A percentile compares a stretch with the other conserved stretches of the same genome.
These are phyloP conservation scores for Allolobophora icterica DNA, from an alignment of 2,888 invertebrate genomes.

Conservation along the genomic window DNA sequence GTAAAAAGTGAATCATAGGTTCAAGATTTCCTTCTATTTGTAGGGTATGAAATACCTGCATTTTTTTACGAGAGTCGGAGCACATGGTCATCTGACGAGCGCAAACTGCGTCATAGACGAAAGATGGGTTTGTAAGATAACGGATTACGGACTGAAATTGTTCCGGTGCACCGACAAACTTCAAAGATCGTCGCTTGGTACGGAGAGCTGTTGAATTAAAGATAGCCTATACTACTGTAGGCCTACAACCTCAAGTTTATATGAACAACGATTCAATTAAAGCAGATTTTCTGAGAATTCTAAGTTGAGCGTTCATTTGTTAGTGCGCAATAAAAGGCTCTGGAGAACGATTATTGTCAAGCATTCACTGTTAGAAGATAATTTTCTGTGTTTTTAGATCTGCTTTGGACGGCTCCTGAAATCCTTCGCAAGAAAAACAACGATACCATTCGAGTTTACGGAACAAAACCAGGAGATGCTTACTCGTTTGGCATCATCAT, in stretches of 20 bases:
- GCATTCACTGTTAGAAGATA: no score
- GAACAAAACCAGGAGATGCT: background rate
- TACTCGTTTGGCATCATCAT: constrained; percentile 25
- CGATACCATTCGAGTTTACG: background rate
- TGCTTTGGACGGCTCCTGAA: constrained; percentile 21
- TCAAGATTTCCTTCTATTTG: background rate
- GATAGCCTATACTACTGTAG: background rate
- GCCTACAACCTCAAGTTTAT: no score
- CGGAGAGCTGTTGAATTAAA: background rate
- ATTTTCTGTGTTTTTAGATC: background rate
- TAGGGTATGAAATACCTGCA: constrained; percentile 22
- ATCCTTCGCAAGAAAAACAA: background rate
- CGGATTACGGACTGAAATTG: background rate
- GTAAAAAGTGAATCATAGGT: no score
- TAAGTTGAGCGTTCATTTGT: no score
- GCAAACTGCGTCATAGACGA: constrained; percentile 22
- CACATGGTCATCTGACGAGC: constrained; percentile 12
- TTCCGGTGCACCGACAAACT: background rate
- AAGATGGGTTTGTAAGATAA: constrained; percentile 13
- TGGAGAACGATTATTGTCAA: no score
- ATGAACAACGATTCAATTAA: no score
- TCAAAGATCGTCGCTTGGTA: background rate
- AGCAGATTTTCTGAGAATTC: no score
- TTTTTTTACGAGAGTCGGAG: background rate
- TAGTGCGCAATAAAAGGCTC: no score